Conservation (phyloP, 2,888 invertebrate genomes). For the Myopa testacea region DNA sequence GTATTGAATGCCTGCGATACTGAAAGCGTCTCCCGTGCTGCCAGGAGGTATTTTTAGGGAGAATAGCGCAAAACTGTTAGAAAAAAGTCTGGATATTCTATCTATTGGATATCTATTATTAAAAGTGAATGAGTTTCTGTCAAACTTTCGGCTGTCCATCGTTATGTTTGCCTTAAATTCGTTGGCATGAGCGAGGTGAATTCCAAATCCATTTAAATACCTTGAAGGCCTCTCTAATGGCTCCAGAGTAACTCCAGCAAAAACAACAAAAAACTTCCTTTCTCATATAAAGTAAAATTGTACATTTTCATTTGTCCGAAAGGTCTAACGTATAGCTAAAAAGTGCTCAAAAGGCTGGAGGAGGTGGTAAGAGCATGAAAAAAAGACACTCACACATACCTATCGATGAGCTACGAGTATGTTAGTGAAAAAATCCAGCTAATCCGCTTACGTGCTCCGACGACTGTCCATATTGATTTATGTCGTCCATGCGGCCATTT, state of each 20-base stretch:
- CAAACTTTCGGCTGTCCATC: conserved; percentile 25
- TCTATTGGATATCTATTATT: conserved; percentile 18
- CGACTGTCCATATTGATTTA: conserved; percentile 36
- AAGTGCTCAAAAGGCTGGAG: not conserved
- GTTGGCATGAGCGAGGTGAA: not conserved
- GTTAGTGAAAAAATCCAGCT: conserved; percentile 22
- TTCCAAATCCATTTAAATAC: conserved; percentile 26
- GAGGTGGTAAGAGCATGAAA: not conserved
- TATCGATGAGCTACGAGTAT: not conserved
- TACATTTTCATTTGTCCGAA: conserved; percentile 39
- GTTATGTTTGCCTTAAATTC: not conserved
- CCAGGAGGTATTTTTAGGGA: not conserved
- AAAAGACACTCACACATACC: not conserved
- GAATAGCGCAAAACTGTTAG: not conserved
- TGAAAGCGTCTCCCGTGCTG: not conserved
- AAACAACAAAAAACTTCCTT: not conserved
- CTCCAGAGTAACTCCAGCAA: not conserved
- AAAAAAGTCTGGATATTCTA: too few relatives aligned
- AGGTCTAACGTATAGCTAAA: conserved; percentile 11
- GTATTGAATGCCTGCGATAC: conserved; percentile 14
- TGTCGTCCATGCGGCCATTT: conserved; percentile 29
- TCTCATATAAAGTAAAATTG: conserved; percentile 27
- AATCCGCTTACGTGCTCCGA: conserved; percentile 34
- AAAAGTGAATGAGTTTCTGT: conserved; percentile 15
- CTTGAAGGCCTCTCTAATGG: conserved; percentile 27